Base-by-base conservation (phyloP, 2,113 vertebrate genomes). In the Silurus meridionalis region DNA sequence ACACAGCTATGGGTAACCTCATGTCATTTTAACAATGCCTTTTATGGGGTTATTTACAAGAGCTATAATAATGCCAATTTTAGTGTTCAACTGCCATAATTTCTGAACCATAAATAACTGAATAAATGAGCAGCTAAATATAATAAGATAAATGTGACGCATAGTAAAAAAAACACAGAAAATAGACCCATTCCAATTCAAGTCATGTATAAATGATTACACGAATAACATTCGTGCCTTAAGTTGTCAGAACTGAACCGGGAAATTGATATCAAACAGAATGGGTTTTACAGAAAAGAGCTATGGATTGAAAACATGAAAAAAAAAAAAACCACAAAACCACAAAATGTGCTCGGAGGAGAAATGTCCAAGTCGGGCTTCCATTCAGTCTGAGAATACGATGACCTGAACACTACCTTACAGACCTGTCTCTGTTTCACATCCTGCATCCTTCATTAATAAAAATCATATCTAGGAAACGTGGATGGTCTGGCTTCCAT, bases 311-410 rank as follows among this genome's bases (percentile, higher is more conserved):
- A 80, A 71, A 55, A 78, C 50, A 80, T 60, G 64, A 3, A 25
- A 4, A 66, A 63, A 48, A 9, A 14, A 61, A 61, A 8, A 63
- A 78, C 5, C 48, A 8, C 25, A 63, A 19, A 84, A 63, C 55
- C 71, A 60, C 64, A 77, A 53, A 58, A 17, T 60, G 57, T 21
- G 46, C 50, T 50, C 37, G 1, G 55, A 25, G 50, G 25, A 63
- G 46, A 64, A 66, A 55, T 64, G 61, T 79, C 60, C 55, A 50
- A 46, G 50, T 5, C 69, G 77, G 78, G 78, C 78, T 81, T 64
- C 63, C 5, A 8, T 69, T 81, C 75, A 69, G 82, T 69, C 63
- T n/a, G 48, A 55, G 61, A 17, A 15, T 52, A 46, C 13, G 37
- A 46, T 17, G 8, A 37, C 53, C 53, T 37, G 66, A 60, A 6